Percentiles rank a stretch among this genome's conserved stretches.
Evolutionary conservation across 1,140 invertebrate genomes (phyloP).

Genomic region (Parapsyche elsis): DNA sequence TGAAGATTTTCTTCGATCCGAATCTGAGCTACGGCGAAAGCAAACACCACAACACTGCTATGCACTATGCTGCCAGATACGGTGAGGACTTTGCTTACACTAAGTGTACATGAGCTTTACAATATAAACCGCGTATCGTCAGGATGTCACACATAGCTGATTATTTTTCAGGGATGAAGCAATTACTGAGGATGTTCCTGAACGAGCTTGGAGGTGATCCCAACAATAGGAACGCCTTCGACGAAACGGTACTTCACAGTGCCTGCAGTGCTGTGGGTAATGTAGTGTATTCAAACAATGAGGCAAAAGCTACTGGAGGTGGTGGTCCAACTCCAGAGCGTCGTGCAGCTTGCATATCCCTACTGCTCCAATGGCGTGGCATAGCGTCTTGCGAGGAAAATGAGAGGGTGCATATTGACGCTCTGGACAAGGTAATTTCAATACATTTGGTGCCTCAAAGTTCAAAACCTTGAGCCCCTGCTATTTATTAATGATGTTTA

Average conservation of each 20-base stretch:
- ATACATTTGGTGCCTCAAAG: too few species aligned
- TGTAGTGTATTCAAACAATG: background rate
- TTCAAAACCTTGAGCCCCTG: too few species aligned
- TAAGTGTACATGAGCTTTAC: too few species aligned
- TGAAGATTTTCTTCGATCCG: constrained; percentile 75
- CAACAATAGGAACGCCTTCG: constrained; percentile 75
- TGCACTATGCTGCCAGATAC: constrained; percentile 76
- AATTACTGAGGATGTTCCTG: constrained; percentile 73
- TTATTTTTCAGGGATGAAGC: constrained; percentile 68
- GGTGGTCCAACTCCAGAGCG: constrained; percentile 63
- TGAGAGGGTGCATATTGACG: constrained; percentile 71
- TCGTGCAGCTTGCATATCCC: constrained; percentile 70
- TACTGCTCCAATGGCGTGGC: constrained; percentile 75
- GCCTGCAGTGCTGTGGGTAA: constrained; percentile 64
- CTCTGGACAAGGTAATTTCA: constrained; percentile 70
- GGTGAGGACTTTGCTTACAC: constrained; percentile 68
- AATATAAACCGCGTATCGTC: too few species aligned
- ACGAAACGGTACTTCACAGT: constrained; percentile 75
- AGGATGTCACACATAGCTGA: too few species aligned
- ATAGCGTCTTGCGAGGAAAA: constrained; percentile 65
- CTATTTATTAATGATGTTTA: too few species aligned
- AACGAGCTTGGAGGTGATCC: constrained; percentile 76
- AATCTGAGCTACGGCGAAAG: constrained; percentile 77
- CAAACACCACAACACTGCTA: constrained; percentile 75
- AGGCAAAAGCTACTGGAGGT: constrained; percentile 6